Evolutionary conservation across 2,888 invertebrate species (phyloP), one percentile per base, ranked within the genome.

Genomic region (Esperia sulphurella): DNA sequence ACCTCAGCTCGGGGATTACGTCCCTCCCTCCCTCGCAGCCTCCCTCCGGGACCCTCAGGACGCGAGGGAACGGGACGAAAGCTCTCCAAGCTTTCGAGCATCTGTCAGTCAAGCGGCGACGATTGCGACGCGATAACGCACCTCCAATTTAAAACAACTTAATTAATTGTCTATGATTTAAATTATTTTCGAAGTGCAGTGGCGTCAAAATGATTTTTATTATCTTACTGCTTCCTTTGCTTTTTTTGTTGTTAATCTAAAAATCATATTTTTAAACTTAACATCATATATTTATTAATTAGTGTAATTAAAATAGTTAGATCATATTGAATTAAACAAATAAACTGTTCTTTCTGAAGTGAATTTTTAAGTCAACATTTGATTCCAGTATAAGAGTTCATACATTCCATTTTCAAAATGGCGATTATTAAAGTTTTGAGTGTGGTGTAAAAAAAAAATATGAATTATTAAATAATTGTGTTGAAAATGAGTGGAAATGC

Each of bases 91-190:
- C 49, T 56, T 54, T 57, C 53, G 64, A 67, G 66, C 21, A 21
- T 21, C 57, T 69, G 75, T 68, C 79, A 86, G 85, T 84, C 77
- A 77, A 63, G 59, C 70, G 64, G 58, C 70, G 68, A 60, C 70
- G 54, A 63, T 63, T 72, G 79, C 58, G 57, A 57, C 53, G 75
- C 53, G 56, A 67, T 65, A 74, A 71, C 78, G 79, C 67, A 51
- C 45, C 58, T 45, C 45, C 45, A 54, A 55, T 51, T 50, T 59
- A 50, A 42, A 46, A 43, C 29, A 35, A 42, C 29, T 5, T 42
- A 35, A 35, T 9, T 12, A 41, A 14, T 41, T 46, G 9, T 13
- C 9, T 41, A 29, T 14, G 10, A 28, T 28, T 12, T 9, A 29
- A 28, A n/a, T 35, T 31, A 10, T 13, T 28, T 44, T 9, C 4